Evolutionary conservation across 2,888 invertebrate species (phyloP).

Genomic region (Mythimna impura): DNA sequence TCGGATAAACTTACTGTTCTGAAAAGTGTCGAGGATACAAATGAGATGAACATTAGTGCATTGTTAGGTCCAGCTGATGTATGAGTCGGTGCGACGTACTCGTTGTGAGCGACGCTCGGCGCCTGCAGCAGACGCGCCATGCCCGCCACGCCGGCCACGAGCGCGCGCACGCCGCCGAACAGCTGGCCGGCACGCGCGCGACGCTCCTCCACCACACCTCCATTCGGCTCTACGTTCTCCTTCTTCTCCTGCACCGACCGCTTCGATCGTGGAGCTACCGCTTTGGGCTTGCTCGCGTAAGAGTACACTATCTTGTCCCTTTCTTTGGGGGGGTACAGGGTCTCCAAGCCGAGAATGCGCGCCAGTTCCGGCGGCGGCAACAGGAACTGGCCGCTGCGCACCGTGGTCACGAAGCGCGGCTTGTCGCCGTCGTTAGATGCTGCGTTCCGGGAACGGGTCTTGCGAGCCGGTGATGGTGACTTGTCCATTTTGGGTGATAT

Average conservation of each 20-base stretch:
- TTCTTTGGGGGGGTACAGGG: constrained; percentile 79
- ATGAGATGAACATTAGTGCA: not conserved
- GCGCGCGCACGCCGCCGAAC: constrained; percentile 76
- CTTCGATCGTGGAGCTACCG: constrained; percentile 78
- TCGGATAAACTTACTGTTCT: not conserved
- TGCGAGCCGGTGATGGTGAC: constrained; percentile 74
- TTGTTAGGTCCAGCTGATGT: not conserved
- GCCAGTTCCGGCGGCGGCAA: constrained; percentile 94
- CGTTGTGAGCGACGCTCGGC: constrained; percentile 15
- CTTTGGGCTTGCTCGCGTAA: constrained; percentile 92
- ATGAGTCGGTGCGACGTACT: constrained; percentile 13
- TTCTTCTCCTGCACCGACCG: constrained; percentile 67
- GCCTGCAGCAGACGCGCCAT: constrained; percentile 64
- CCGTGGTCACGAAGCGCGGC: constrained; percentile 95
- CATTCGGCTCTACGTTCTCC: constrained; percentile 58
- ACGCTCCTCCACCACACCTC: constrained; percentile 40
- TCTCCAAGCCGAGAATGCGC: constrained; percentile 90
- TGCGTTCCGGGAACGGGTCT: constrained; percentile 64
- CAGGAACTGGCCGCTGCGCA: constrained; percentile 94
- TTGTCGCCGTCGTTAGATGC: constrained; percentile 73
- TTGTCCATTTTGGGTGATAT: constrained; percentile 71
- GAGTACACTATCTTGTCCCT: constrained; percentile 90
- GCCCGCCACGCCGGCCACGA: constrained; percentile 80
- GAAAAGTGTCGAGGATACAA: not conserved
- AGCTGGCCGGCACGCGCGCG: constrained; percentile 74